phyloP scores from a whole-genome alignment of 2,888 invertebrate species.

The Lepidocyrtinus sp. region DNA sequence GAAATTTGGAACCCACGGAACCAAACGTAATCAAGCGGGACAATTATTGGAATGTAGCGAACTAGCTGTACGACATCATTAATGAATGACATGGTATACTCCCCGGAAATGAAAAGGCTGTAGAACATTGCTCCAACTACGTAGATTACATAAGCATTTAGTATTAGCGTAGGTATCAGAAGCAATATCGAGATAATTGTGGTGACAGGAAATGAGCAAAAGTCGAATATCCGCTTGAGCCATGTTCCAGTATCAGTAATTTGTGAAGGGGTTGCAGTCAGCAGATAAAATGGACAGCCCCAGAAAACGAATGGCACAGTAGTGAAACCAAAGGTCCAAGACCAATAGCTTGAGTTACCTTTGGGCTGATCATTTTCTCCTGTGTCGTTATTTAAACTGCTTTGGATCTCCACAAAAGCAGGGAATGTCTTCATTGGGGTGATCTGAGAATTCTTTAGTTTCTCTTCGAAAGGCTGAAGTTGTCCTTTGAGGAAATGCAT shows the following conservation, averaged over 20 bases:
- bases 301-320: slow-evolving; percentile 57
- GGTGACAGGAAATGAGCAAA: slow-evolving; percentile 4
- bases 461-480: neutral
- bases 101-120: slow-evolving; percentile 39
- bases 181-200: slow-evolving; percentile 19
- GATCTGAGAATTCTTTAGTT: neutral
- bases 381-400: neutral
- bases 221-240: slow-evolving; percentile 48
- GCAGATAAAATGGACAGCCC: slow-evolving; percentile 56
- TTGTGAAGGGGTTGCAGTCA: slow-evolving; percentile 7
- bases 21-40: slow-evolving; percentile 58
- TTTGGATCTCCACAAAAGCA: neutral
- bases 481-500: neutral
- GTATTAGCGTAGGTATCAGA: neutral
- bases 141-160: slow-evolving; percentile 24
- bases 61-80: neutral
- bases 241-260: slow-evolving; percentile 35
- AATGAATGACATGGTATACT: slow-evolving; percentile 21
- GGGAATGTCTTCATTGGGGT: neutral
- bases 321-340: slow-evolving; percentile 47
- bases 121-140: slow-evolving; percentile 23
- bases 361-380: neutral
- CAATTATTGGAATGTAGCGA: slow-evolving; percentile 35
- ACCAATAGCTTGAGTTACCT: slow-evolving; percentile 46
- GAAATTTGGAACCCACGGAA: slow-evolving; percentile 53